Base-by-base conservation (phyloP, 2,797 vertebrate genomes). In the Phalanger gymnotis region DNA sequence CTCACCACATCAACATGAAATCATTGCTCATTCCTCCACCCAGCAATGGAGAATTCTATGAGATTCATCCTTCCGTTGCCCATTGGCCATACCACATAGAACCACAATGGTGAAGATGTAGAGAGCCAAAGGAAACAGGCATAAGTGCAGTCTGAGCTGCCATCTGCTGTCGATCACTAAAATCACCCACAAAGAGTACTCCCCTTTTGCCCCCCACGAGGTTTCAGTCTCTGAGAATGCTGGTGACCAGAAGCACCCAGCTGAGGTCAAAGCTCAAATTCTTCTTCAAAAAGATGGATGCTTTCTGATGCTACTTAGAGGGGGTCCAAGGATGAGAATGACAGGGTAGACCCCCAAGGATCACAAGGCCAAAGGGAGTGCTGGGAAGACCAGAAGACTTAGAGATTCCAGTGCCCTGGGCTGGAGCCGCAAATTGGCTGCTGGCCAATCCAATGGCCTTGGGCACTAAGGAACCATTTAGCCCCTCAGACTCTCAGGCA, bases 131-230 rank as follows among this genome's bases (percentile, higher is more conserved):
- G 30, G 53, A 12, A 40, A 34, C 51, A 11, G 40, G 13, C 47
- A 34, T 52, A 89, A 12, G 1, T 0, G 3, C 66, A 92, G 34
- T n/a, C 31, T n/a, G n/a, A 47, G 52, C 40, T 2, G 52, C 53
- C 0, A 25, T 22, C 22, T 4, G 16, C 0, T 2, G 30, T 30
- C 54, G 14, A 4, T 6, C 25, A 91, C 27, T 5, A 28, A 89
- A 58, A 30, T 14, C 0, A 30, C 14, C 56, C 61, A 3, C 3
- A 27, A 12, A 0, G 52, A 51, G 12, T 0, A 47, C 27, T 7
- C 27, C 27, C 6, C 25, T 6, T 54, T 28, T 19, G 0, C 19
- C 11, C 58, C 25, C 25, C 4, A 3, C 0, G 4, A 0, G 61
- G 58, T 0, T 12, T 10, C 52, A 11, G 19, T 6, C 10, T 40